phyloP scores from a whole-genome alignment of 2,888 invertebrate species.

The Drosophila mercatorum region DNA sequence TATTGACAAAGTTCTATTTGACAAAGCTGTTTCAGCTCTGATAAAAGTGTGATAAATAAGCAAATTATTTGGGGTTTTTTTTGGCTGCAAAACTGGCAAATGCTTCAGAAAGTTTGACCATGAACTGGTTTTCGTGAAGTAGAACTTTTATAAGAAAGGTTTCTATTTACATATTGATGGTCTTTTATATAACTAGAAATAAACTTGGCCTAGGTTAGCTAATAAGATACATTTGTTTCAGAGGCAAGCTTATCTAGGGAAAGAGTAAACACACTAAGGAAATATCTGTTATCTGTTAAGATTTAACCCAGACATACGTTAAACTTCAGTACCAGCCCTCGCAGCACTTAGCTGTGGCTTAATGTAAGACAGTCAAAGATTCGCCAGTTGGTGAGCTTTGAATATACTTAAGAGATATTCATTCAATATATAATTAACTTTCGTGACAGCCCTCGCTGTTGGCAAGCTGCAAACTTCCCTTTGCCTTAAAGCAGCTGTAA shows the following conservation, averaged over 20 bases:
- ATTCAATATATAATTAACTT: not conserved
- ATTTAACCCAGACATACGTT: no score
- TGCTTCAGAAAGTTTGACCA: not conserved
- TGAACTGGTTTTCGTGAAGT: not conserved
- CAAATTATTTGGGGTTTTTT: not conserved
- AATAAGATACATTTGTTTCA: not conserved
- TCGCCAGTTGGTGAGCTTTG: not conserved
- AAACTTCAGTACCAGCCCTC: no score
- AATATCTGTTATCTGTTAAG: no score
- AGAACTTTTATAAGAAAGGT: not conserved
- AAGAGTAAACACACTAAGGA: no score
- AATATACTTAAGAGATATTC: not conserved
- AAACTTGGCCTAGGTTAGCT: not conserved
- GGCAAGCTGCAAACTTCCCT: not conserved
- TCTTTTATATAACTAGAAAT: not conserved
- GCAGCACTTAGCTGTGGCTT: no score
- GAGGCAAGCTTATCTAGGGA: no score
- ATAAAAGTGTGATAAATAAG: not conserved
- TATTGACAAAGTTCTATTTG: no score
- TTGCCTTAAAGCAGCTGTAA: slow-evolving; percentile 7
- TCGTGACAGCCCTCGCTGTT: slow-evolving; percentile 20
- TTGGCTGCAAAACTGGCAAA: not conserved
- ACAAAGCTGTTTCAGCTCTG: not conserved
- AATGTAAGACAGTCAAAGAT: no score
- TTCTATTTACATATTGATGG: not conserved